Conservation (phyloP, 2,888 invertebrate species). For the Polymixis lichenea region DNA sequence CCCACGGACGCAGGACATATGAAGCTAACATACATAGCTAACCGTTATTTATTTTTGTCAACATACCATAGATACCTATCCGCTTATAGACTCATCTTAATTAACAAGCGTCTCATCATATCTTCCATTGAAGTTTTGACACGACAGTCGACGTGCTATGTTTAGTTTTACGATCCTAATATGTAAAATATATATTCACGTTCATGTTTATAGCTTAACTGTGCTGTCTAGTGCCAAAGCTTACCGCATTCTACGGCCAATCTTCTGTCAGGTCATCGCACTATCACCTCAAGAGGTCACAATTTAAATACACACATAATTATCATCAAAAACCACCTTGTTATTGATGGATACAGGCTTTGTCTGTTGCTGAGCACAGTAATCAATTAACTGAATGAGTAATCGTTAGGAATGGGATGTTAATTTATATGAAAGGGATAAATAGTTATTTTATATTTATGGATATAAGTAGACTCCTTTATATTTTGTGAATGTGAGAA, state of each 20-base stretch:
- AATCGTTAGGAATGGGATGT: background rate
- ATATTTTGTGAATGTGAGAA: too few relatives aligned
- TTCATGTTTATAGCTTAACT: slow-evolving; percentile 27
- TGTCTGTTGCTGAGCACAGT: slow-evolving; percentile 18
- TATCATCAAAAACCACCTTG: slow-evolving; percentile 43
- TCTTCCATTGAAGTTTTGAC: slow-evolving; percentile 8
- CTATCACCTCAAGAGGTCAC: slow-evolving; percentile 59
- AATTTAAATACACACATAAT: slow-evolving; percentile 36
- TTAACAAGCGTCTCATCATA: slow-evolving; percentile 5
- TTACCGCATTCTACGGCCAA: slow-evolving; percentile 44
- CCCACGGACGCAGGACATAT: too few relatives aligned
- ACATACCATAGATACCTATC: background rate
- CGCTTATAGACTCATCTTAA: background rate
- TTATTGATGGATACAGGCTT: slow-evolving; percentile 21
- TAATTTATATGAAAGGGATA: background rate
- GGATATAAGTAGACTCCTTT: too few relatives aligned
- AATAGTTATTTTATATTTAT: background rate
- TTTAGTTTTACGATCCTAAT: slow-evolving; percentile 25
- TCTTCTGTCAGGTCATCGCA: slow-evolving; percentile 55
- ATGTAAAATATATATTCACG: slow-evolving; percentile 26
- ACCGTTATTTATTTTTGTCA: background rate
- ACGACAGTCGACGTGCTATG: slow-evolving; percentile 1
- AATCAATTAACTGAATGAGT: slow-evolving; percentile 24
- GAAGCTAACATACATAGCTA: background rate
- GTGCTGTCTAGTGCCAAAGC: slow-evolving; percentile 14